phyloP scores from a whole-genome alignment of 2,113 vertebrate genomes.

The Coptodon bakossiorum region DNA sequence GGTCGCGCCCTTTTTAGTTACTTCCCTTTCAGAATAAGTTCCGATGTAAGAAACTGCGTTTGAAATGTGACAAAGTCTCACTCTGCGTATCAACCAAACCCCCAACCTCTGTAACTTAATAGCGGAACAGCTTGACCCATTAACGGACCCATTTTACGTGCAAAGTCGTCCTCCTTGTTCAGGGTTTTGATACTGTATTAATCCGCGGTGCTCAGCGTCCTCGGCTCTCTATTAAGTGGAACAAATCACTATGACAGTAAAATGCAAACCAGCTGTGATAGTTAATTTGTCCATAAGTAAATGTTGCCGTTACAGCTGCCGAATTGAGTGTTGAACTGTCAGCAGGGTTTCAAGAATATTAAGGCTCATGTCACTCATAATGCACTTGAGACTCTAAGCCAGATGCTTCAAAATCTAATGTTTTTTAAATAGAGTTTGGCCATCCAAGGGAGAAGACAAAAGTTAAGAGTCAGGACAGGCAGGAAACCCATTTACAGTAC shows the following conservation, averaged over 20 bases:
- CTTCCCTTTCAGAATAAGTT: not conserved
- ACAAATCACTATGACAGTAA: not conserved
- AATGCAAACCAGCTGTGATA: not conserved
- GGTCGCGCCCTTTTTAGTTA: not conserved
- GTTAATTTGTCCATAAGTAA: not conserved
- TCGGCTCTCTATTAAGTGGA: not conserved
- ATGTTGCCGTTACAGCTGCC: not conserved
- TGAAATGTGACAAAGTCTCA: not conserved
- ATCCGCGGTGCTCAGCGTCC: not conserved
- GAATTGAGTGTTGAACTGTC: not conserved
- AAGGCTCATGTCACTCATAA: not conserved
- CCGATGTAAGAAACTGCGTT: not conserved
- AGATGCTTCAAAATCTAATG: not conserved
- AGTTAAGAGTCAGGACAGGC: not conserved
- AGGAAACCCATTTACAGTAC: not conserved
- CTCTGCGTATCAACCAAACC: not conserved
- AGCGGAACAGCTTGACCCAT: not conserved
- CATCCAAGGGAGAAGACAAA: not conserved
- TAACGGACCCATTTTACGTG: not conserved
- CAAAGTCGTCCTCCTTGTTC: not conserved
- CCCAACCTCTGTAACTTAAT: not conserved
- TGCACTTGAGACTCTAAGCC: not conserved
- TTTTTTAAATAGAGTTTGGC: not conserved
- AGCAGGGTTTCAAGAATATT: not conserved
- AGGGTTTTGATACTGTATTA: not conserved